Evolutionary conservation across 2,113 vertebrate species (phyloP).

Genomic region (Megaceryle maxima): DNA sequence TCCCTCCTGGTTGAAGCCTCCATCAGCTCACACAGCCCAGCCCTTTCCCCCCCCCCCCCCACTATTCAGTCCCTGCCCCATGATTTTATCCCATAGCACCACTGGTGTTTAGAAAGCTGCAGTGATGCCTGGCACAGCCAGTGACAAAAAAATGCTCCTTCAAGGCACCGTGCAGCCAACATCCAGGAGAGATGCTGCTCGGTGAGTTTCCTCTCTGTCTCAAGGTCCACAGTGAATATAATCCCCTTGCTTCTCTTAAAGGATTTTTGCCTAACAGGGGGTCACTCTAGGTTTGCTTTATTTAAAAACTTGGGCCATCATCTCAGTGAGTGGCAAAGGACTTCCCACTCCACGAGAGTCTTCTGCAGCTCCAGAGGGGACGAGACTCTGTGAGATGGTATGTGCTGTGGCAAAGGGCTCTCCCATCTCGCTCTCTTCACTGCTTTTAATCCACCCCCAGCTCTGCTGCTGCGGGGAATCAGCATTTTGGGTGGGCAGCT

Average conservation of each 20-base stretch:
- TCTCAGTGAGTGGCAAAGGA: too few species aligned
- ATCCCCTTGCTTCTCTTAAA: neutral
- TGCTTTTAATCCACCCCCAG: neutral
- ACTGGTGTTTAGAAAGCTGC: neutral
- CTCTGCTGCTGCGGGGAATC: neutral
- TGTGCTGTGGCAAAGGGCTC: neutral
- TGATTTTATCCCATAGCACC: neutral
- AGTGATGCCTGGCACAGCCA: fast-evolving
- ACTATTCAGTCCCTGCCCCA: fast-evolving
- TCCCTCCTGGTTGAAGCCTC: neutral
- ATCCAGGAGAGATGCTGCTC: neutral
- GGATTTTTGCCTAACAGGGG: too few species aligned
- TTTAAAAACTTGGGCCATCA: too few species aligned
- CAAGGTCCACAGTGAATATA: neutral
- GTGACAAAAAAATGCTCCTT: neutral
- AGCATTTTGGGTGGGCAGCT: neutral
- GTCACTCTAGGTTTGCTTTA: too few species aligned
- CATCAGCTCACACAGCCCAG: neutral
- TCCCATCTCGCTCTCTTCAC: neutral
- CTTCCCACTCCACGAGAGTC: neutral
- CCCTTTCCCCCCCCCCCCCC: fast-evolving
- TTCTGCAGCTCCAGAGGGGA: neutral
- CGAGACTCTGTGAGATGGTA: fast-evolving
- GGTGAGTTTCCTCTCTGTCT: neutral
- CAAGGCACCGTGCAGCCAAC: fast-evolving